Evolutionary conservation across 2,888 invertebrate species (phyloP).

Genomic region (Carabus problematicus): DNA sequence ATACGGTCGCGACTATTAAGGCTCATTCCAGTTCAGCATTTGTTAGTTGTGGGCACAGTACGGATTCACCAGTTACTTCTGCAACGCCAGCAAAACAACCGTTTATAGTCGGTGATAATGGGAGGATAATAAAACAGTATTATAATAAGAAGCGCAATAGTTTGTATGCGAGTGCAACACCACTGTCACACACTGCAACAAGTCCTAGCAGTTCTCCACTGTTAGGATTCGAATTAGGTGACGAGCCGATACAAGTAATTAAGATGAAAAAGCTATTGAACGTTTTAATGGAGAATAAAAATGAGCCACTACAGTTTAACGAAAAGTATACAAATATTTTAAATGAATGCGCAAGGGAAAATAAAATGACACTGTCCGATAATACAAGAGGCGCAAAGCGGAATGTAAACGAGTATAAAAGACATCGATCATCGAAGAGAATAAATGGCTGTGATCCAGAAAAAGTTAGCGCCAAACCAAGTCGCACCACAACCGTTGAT

Average conservation of each 20-base stretch:
- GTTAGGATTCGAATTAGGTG: conserved; percentile 28
- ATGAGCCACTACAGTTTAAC: neutral
- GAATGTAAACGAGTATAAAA: neutral
- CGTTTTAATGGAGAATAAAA: conserved; percentile 3
- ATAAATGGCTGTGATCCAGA: conserved; percentile 27
- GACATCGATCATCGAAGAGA: conserved; percentile 10
- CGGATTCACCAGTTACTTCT: neutral
- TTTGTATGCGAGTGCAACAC: conserved; percentile 1
- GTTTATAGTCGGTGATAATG: conserved; percentile 33
- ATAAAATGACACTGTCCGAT: too few relatives aligned
- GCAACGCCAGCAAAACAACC: conserved; percentile 7
- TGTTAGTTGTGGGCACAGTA: conserved; percentile 14
- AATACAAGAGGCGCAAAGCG: too few relatives aligned
- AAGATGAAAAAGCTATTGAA: conserved; percentile 23
- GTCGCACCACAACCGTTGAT: conserved; percentile 18
- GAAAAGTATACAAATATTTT: too few relatives aligned
- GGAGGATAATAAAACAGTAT: conserved; percentile 40
- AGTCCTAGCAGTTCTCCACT: conserved; percentile 27
- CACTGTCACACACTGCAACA: conserved; percentile 16
- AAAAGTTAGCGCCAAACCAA: conserved; percentile 1
- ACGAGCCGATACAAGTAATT: neutral
- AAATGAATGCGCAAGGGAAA: too few relatives aligned
- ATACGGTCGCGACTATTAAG: conserved; percentile 3
- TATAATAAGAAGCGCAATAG: conserved; percentile 32
- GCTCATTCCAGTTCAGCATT: conserved; percentile 25